Percentiles rank a stretch among this genome's conserved stretches.
phyloP scores from a whole-genome alignment of 2,888 invertebrate genomes.

The Notocelia uddmanniana region DNA sequence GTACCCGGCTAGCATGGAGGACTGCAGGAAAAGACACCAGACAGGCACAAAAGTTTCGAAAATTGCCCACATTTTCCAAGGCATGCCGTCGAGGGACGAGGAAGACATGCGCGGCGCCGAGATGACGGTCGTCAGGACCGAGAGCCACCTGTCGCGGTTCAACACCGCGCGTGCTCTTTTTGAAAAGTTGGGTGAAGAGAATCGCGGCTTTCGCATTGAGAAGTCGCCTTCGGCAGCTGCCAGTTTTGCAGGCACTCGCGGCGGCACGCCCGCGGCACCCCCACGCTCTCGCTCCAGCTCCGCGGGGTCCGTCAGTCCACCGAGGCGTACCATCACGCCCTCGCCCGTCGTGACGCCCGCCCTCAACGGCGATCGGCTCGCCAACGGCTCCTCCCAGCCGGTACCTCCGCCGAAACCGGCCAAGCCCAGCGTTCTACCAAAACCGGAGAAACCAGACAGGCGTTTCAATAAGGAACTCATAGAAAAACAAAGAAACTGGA shows the following conservation, averaged over 20 bases:
- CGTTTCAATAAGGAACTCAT: constrained; percentile 94
- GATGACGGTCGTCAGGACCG: constrained; percentile 93
- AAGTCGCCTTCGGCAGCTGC: constrained; percentile 85
- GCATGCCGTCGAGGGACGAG: constrained; percentile 87
- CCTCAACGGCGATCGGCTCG: constrained; percentile 73
- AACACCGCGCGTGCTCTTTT: constrained; percentile 96
- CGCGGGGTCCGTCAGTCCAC: constrained; percentile 87
- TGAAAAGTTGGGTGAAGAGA: constrained; percentile 94
- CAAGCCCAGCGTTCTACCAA: constrained; percentile 87
- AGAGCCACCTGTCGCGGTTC: constrained; percentile 95
- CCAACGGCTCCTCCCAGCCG: constrained; percentile 78
- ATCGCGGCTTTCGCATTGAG: constrained; percentile 86
- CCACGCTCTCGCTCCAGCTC: constrained; percentile 88
- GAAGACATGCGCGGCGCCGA: constrained; percentile 83
- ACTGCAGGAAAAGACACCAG: constrained; percentile 87
- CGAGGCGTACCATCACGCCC: constrained; percentile 85
- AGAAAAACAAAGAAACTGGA: constrained; percentile 97
- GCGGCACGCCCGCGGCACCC: constrained; percentile 82
- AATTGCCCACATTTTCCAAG: constrained; percentile 96
- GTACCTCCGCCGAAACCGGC: constrained; percentile 74
- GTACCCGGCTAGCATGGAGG: constrained; percentile 87
- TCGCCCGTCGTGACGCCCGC: constrained; percentile 75
- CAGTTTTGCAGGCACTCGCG: constrained; percentile 84
- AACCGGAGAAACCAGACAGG: constrained; percentile 94
- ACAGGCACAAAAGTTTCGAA: constrained; percentile 94